Base-by-base conservation (phyloP, 2,113 vertebrate genomes). In the Nanorana parkeri region DNA sequence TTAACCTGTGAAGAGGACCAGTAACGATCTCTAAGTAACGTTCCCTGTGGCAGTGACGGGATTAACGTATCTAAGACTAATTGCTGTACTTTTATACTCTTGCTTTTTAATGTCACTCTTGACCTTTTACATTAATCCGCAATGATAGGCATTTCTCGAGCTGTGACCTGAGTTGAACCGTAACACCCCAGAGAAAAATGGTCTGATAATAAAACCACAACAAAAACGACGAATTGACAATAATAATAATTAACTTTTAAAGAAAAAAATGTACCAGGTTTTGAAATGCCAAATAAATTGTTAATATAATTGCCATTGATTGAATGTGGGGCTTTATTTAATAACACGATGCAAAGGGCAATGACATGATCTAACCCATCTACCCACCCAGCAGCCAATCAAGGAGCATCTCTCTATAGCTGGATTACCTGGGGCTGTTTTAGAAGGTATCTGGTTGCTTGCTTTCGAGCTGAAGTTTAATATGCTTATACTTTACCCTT, bases 41-140 rank as follows among this genome's bases (percentile, higher is more conserved):
- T 66, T 61, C 79, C 79, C 60, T 56, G 60, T 66, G 79, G 69
- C 69, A 56, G 60, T 55, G 68, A 55, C 65, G 17, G 79, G 69
- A 81, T 81, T 81, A 73, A 65, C 52, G 66, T 65, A 74, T 81
- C 79, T 54, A 24, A 41, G n/a, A 47, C 69, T 81, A 81, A 81
- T 81, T 74, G 60, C 69, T 56, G 3, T 55, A 66, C 69, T 63
- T 74, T 32, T 21, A 21, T 41, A 72, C 24, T 41, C 60, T 56
- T 55, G 58, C 68, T 56, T 81, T 47, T 60, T 81, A 65, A 81
- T 81, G 51, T 74, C 60, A 61, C 79, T 56, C n/a, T 20, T 66
- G 68, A 55, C 58, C 68, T 81, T 74, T 74, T 63, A 41, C 69
- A 29, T 56, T 74, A 81, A 81, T 81, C 79, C 69, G 52, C 26